These are phyloP conservation scores for Bombus cullumanus DNA, from an alignment of 1,140 invertebrate genomes.

Conservation along the genomic window DNA sequence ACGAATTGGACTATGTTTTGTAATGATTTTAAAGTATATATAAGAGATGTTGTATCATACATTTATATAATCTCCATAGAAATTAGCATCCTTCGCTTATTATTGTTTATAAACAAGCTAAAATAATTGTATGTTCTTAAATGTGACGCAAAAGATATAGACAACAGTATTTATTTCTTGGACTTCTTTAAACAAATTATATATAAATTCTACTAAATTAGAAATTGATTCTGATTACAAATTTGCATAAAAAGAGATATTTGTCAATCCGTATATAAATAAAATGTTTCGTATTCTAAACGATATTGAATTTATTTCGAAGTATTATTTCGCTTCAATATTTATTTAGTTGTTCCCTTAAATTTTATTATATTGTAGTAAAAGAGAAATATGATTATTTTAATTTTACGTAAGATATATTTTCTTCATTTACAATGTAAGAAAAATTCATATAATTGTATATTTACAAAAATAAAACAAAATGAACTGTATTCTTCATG, in stretches of 20 bases:
- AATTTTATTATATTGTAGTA: background rate
- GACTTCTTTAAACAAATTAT: conserved; percentile 30
- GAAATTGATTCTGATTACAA: conserved; percentile 25
- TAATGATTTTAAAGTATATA: conserved; percentile 82
- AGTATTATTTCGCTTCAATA: background rate
- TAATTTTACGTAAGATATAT: background rate
- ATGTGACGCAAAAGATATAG: conserved; percentile 16
- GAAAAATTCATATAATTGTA: background rate
- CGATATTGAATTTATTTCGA: conserved; percentile 15
- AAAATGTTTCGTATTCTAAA: conserved; percentile 42
- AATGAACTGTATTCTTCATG: conserved; percentile 1
- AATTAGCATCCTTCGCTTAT: conserved; percentile 43
- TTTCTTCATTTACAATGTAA: background rate
- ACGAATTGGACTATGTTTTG: conserved; percentile 98
- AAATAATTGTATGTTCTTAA: conserved; percentile 14
- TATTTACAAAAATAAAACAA: conserved; percentile 17
- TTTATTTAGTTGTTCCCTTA: background rate
- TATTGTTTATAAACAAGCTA: conserved; percentile 30
- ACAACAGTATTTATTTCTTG: conserved; percentile 40
- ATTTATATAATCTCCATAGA: conserved; percentile 54
- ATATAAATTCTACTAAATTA: conserved; percentile 12
- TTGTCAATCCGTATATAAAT: conserved; percentile 40
- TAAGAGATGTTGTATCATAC: conserved; percentile 46
- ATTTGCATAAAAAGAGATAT: conserved; percentile 12
- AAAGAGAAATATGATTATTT: background rate